Evolutionary conservation across 2,888 invertebrate species (phyloP).

Genomic region (Agonopterix subpropinquella): DNA sequence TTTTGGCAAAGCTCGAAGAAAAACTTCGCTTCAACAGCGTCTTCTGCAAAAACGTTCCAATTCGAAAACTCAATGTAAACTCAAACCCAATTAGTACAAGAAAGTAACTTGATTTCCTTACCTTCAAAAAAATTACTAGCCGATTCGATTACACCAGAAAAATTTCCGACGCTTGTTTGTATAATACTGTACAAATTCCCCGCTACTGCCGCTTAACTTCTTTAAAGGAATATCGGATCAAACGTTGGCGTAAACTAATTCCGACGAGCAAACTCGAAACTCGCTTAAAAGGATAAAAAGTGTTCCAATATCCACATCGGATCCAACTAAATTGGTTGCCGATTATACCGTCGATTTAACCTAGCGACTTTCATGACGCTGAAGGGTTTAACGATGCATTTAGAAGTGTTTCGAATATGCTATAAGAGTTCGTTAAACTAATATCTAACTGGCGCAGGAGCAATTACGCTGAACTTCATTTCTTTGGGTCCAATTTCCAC

Average conservation of each 20-base stretch:
- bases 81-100: neutral
- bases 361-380: conserved; percentile 23
- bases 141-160: conserved; percentile 41
- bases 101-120: neutral
- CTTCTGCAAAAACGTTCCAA: neutral
- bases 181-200: conserved; percentile 42
- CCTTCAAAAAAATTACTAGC: conserved; percentile 29
- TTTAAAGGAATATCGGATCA: conserved; percentile 71
- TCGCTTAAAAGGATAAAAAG: conserved; percentile 50
- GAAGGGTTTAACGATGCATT: conserved; percentile 15
- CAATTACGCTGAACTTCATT: no score
- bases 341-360: conserved; percentile 62
- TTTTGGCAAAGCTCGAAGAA: no score
- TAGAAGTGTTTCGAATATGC: conserved; percentile 9
- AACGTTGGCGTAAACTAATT: conserved; percentile 68
- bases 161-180: conserved; percentile 25
- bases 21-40: no score
- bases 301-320: conserved; percentile 47
- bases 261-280: conserved; percentile 63
- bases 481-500: no score
- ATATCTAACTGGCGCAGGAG: no score
- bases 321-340: conserved; percentile 59
- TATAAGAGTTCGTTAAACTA: no score
- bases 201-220: conserved; percentile 49
- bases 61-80: neutral